Conservation (phyloP, 2,797 vertebrate species). For the Nannoperca obscura region DNA sequence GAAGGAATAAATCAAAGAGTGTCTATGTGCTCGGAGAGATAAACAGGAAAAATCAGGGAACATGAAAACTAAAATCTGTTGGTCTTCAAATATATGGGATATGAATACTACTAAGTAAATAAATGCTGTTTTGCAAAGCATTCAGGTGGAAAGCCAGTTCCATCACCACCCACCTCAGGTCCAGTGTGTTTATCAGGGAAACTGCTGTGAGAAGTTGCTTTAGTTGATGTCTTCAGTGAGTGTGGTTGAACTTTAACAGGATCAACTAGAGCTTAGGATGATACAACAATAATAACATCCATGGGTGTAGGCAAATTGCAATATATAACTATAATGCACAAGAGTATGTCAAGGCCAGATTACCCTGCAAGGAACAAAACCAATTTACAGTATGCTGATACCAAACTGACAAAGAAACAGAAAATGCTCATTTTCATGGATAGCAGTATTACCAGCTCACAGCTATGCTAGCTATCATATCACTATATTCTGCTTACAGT, state of each 20-base stretch:
- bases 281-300: constrained; percentile 18
- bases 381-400: too few relatives aligned
- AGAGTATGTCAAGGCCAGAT: constrained; percentile 18
- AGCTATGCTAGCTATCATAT: neutral
- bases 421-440: neutral
- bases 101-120: neutral
- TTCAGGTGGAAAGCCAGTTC: neutral
- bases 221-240: constrained; percentile 28
- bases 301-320: neutral
- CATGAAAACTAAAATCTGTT: neutral
- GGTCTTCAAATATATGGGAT: neutral
- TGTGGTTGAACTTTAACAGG: constrained; percentile 53
- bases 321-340: constrained; percentile 17
- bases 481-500: neutral
- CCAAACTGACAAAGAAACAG: too few relatives aligned
- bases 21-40: constrained; percentile 18
- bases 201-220: constrained; percentile 6
- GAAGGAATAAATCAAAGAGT: constrained; percentile 23
- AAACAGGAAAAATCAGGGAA: constrained; percentile 14
- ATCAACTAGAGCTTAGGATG: constrained; percentile 74
- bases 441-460: neutral
- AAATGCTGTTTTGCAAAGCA: neutral
- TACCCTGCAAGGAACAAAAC: neutral
- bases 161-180: constrained; percentile 65
- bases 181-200: constrained; percentile 51